Conservation (phyloP, 2,113 vertebrate species). For the Osmerus eperlanus region DNA sequence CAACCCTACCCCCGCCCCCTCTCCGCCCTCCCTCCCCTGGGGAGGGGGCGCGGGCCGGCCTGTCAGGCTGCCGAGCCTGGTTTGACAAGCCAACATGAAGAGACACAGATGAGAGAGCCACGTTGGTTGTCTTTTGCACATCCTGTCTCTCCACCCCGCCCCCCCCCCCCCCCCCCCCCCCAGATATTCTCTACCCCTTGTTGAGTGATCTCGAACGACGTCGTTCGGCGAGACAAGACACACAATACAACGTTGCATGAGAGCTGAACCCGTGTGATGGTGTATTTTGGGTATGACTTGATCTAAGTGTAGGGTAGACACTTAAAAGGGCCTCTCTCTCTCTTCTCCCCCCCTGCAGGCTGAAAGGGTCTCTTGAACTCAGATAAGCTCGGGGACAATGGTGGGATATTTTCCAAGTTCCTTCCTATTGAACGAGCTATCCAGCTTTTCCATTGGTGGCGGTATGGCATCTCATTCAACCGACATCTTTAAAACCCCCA, state of each 20-base stretch:
- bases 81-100: background rate
- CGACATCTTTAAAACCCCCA: no score
- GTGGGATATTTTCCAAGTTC: no score
- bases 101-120: no score
- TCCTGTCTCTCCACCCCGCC: background rate
- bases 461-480: no score
- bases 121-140: background rate
- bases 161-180: no score
- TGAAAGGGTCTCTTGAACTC: no score
- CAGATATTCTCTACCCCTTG: no score
- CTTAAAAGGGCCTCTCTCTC: background rate
- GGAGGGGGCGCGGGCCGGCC: background rate
- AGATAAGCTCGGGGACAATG: no score
- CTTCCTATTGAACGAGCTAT: no score
- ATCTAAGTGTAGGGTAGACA: background rate
- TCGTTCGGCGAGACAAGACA: background rate
- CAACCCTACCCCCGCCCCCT: background rate
- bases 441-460: no score
- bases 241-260: background rate
- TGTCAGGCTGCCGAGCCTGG: background rate
- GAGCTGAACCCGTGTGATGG: background rate
- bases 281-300: background rate
- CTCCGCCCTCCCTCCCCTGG: background rate
- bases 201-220: background rate
- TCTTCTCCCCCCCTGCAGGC: no score